These are phyloP conservation scores for Peromyscus nudipes DNA, from an alignment of 2,797 vertebrate species.

Conservation along the genomic window DNA sequence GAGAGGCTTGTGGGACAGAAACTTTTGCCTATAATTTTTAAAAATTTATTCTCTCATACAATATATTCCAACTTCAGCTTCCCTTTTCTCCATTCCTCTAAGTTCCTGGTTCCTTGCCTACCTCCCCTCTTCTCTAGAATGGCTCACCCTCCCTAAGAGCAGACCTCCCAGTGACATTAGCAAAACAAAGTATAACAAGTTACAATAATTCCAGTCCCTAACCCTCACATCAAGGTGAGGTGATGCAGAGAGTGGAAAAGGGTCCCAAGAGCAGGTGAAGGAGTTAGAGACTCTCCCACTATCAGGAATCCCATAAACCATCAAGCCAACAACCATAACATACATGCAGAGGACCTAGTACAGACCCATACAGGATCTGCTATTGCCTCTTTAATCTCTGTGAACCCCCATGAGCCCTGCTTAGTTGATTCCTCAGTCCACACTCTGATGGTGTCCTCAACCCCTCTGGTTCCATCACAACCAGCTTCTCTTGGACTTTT, in stretches of 20 bases:
- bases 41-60: not conserved
- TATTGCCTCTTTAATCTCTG: not conserved
- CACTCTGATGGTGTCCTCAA: not conserved
- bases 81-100: not conserved
- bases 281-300: not conserved
- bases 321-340: not conserved
- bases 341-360: not conserved
- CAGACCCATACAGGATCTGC: not conserved
- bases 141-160: rapidly evolving
- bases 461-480: not conserved
- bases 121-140: not conserved
- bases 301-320: not conserved
- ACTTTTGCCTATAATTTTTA: not conserved
- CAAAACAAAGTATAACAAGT: not conserved
- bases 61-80: not conserved
- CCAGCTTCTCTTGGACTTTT: not conserved
- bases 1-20: no score
- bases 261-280: not conserved
- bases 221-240: not conserved
- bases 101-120: not conserved
- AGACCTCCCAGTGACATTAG: not conserved
- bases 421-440: not conserved
- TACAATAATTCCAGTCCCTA: not conserved
- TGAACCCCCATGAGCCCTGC: not conserved
- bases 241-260: not conserved